Conservation (phyloP, 2,113 vertebrate species). For the Gallinago undulata region DNA sequence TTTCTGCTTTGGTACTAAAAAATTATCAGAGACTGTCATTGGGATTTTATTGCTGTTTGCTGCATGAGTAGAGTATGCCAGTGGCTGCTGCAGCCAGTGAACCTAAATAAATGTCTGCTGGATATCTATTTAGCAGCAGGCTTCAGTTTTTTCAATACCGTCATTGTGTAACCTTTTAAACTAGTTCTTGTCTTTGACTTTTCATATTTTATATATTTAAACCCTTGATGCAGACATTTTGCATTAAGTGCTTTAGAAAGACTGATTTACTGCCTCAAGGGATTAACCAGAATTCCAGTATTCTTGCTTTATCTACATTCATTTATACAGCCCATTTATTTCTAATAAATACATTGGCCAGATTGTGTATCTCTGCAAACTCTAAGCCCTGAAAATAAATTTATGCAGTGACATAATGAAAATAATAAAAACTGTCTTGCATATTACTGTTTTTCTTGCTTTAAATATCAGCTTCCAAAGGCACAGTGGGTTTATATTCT, state of each 20-base stretch:
- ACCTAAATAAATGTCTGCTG: conserved; percentile 45
- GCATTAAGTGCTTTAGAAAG: conserved; percentile 54
- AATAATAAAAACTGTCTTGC: conserved; percentile 46
- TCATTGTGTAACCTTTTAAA: conserved; percentile 35
- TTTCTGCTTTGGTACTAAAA: conserved; percentile 22
- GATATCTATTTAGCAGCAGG: conserved; percentile 50
- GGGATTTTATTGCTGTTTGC: not conserved
- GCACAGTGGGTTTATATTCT: conserved; percentile 30
- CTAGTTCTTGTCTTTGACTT: conserved; percentile 52
- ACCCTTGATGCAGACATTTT: conserved; percentile 61
- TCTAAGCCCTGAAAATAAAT: conserved; percentile 43
- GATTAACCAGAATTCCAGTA: conserved; percentile 48
- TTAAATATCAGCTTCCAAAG: conserved; percentile 27
- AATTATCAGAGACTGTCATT: conserved; percentile 8
- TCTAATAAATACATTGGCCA: conserved; percentile 48
- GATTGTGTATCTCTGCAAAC: conserved; percentile 53
- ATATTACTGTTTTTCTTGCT: conserved; percentile 14
- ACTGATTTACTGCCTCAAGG: conserved; percentile 45
- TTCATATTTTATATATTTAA: conserved; percentile 58
- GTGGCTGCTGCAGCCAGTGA: not conserved
- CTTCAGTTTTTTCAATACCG: not conserved
- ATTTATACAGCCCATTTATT: conserved; percentile 58
- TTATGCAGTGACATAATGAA: conserved; percentile 51
- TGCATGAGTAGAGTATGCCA: conserved; percentile 11
- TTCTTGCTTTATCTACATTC: conserved; percentile 47